Evolutionary conservation across 2,888 invertebrate genomes (phyloP).

Genomic region (Theristus sp.): DNA sequence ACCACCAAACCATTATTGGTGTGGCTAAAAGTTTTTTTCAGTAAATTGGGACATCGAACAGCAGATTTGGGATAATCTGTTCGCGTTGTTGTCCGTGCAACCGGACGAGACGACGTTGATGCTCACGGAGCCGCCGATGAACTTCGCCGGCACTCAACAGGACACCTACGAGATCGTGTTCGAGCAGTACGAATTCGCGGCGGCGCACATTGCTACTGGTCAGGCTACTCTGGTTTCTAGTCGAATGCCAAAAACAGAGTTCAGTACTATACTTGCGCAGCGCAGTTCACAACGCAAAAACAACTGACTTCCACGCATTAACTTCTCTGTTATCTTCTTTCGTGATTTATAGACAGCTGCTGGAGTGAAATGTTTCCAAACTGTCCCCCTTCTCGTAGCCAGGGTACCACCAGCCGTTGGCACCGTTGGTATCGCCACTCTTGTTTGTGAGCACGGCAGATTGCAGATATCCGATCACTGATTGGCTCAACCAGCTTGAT

Average conservation of each 20-base stretch:
- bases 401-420: too few relatives aligned
- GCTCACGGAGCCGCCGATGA: constrained; percentile 80
- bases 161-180: constrained; percentile 86
- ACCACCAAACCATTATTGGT: too few relatives aligned
- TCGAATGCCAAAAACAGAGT: not conserved
- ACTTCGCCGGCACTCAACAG: constrained; percentile 77
- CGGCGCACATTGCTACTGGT: constrained; percentile 37
- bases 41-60: constrained; percentile 91
- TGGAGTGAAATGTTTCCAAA: too few relatives aligned
- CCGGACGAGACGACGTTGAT: constrained; percentile 53
- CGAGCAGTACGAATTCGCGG: constrained; percentile 81
- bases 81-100: constrained; percentile 37
- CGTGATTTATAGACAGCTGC: too few relatives aligned
- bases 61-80: constrained; percentile 76
- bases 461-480: too few relatives aligned
- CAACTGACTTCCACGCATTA: too few relatives aligned
- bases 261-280: too few relatives aligned
- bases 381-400: too few relatives aligned
- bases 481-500: too few relatives aligned
- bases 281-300: not conserved
- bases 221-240: too few relatives aligned
- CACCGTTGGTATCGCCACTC: not conserved
- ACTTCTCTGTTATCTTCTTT: too few relatives aligned
- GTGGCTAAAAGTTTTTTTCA: too few relatives aligned
- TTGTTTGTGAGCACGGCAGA: not conserved